Base-by-base conservation (phyloP, 2,113 vertebrate genomes). In the Girardinichthys multiradiatus region DNA sequence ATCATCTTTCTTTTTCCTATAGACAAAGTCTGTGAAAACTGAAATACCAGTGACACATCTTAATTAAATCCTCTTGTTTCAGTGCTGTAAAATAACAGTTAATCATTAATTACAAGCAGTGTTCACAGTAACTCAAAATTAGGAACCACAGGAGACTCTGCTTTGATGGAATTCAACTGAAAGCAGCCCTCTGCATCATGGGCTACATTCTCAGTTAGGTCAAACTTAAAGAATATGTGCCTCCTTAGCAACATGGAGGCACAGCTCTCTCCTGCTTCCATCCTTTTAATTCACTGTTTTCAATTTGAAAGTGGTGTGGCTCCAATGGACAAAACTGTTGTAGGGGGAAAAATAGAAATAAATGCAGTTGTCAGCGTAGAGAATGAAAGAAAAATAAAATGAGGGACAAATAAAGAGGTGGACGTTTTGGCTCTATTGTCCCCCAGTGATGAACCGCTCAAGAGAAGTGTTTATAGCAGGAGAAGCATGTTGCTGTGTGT, bases 391-490 rank as follows among this genome's bases (percentile, higher is more conserved):
- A 72, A 66, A 58, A 69, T 28, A 15, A 31, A 72, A 57, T 19
- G 59, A 67, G 54, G 54, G 42, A 68, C 58, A 70, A 72, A 79
- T 57, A 77, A 73, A 79, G 33, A 62, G 76, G 71, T 58, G 62
- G 66, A 77, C 86, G 70, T 81, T 66, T 82, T 73, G 74, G 75
- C 63, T 76, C 76, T 51, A 81, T 79, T 90, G 79, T 81, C 58
- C 57, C 27, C 33, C 72, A 64, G 72, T 68, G 71, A 82, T 72
- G 69, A 87, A 78, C 37, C 12, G 68, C 67, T 74, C 63, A 65
- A 60, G 48, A 75, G 76, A 80, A 82, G 81, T 79, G 77, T 85
- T 89, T 89, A 76, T 82, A 77, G 80, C 60, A 71, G 78, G 81
- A 81, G 58, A 77, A 88, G 78, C 67, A 80, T 89, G 86, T 68